Base-by-base conservation (phyloP, 1,140 invertebrate genomes). In the Dreissena rostriformis region DNA sequence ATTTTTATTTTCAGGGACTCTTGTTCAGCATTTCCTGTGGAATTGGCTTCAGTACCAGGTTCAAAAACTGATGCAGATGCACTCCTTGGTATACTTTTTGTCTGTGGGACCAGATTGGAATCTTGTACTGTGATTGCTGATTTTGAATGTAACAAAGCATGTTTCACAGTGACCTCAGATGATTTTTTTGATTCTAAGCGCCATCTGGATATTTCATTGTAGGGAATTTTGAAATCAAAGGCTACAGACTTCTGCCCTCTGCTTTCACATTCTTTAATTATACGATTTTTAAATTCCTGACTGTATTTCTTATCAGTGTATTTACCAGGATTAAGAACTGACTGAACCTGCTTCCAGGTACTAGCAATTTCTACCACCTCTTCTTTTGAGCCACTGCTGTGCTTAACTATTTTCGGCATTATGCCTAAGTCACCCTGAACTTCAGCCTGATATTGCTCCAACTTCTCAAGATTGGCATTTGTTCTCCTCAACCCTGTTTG, bases 191-290 rank as follows among this genome's bases (percentile, higher is more conserved):
- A 71, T 39, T 75, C 80, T 19, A 74, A 28, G 19, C 80, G 51
- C 80, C 80, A 82, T 57, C 80, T 74, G 49, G 80, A 82, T 67
- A 82, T 74, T 49, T 82, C 80, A 68, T 82, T 82, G 39, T 74
- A 82, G n/a, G 80, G 80, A 39, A 82, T 67, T 55, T 51, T 75
- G 28, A 67, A 17, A 57, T 82, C 80, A 15, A 22, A 52, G 52
- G 80, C 26, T 22, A 82, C 63, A 17, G 52, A 39, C 53, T 82
- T 82, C 51, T 82, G 80, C 7, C 80, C 80, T 55, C 70, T 74
- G 24, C 19, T 22, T 55, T 73, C 63, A 75, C 80, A 82, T 29
- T 82, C 80, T 57, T 19, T 67, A 12, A 82, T 82, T 0, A 82
- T 67, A 17, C 66, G 74, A 17, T 75, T 52, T 39, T 82, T 82